phyloP scores from a whole-genome alignment of 2,797 vertebrate genomes.

The Sciurus carolinensis region DNA sequence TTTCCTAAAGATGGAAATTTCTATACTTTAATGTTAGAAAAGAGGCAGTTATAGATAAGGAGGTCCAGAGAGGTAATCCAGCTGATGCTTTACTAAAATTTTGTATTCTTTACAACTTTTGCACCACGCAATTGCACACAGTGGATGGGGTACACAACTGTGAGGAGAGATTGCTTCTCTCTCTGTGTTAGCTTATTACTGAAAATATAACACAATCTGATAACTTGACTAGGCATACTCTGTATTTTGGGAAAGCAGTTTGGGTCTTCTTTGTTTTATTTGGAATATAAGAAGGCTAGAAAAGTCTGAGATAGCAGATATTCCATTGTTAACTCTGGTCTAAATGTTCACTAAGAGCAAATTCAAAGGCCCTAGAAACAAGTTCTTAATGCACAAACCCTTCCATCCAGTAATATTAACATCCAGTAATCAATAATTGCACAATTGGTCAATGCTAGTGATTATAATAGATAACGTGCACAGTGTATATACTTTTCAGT shows the following conservation, averaged over 20 bases:
- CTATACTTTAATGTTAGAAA: conserved; percentile 32
- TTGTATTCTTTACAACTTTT: conserved; percentile 17
- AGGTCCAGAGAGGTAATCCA: background rate
- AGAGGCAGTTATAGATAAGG: background rate
- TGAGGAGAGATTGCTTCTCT: background rate
- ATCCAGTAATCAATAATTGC: background rate
- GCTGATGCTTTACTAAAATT: background rate
- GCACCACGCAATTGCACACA: background rate
- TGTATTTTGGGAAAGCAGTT: background rate
- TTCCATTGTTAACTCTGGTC: background rate
- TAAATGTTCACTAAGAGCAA: conserved; percentile 1
- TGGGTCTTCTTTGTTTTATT: background rate
- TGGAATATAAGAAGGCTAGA: background rate
- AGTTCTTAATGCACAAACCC: background rate
- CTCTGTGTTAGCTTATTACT: background rate
- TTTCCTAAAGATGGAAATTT: conserved; percentile 31
- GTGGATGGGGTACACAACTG: background rate
- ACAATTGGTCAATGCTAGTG: background rate
- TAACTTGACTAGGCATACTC: background rate
- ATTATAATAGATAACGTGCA: background rate
- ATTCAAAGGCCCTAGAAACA: background rate
- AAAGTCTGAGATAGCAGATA: background rate
- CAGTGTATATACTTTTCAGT: background rate
- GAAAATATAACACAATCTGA: background rate
- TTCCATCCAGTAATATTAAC: background rate